phyloP scores from a whole-genome alignment of 1,140 invertebrate genomes.

The Euwallacea fornicatus region DNA sequence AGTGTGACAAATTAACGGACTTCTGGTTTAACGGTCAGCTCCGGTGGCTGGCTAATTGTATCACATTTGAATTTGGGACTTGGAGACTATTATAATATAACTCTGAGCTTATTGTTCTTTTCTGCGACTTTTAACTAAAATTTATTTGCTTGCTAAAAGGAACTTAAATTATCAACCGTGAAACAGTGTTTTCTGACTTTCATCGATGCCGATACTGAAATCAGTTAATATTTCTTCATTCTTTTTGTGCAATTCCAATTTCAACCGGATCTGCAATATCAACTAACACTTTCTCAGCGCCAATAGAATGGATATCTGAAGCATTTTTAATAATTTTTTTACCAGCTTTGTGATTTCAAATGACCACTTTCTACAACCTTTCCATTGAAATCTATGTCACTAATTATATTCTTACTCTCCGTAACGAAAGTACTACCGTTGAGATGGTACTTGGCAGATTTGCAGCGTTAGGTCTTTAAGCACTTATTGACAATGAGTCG shows the following conservation, averaged over 20 bases:
- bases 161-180: background rate
- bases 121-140: background rate
- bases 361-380: constrained; percentile 20
- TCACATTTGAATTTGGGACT: background rate
- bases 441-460: background rate
- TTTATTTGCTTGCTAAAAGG: background rate
- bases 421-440: constrained; percentile 11
- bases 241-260: constrained; percentile 5
- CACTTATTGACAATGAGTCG: background rate
- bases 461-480: background rate
- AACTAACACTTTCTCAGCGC: constrained; percentile 17
- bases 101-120: too few relatives aligned
- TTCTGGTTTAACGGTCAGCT: constrained; percentile 5
- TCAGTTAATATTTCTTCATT: too few relatives aligned
- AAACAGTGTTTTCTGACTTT: background rate
- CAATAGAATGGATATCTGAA: constrained; percentile 21
- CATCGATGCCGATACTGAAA: too few relatives aligned
- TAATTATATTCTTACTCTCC: constrained; percentile 10
- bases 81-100: too few relatives aligned
- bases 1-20: constrained; percentile 20
- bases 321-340: constrained; percentile 24
- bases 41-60: constrained; percentile 9
- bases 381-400: constrained; percentile 19
- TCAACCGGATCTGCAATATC: constrained; percentile 21
- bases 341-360: constrained; percentile 7